Conservation (phyloP, 2,797 vertebrate genomes). For the Rousettus madagascariensis region DNA sequence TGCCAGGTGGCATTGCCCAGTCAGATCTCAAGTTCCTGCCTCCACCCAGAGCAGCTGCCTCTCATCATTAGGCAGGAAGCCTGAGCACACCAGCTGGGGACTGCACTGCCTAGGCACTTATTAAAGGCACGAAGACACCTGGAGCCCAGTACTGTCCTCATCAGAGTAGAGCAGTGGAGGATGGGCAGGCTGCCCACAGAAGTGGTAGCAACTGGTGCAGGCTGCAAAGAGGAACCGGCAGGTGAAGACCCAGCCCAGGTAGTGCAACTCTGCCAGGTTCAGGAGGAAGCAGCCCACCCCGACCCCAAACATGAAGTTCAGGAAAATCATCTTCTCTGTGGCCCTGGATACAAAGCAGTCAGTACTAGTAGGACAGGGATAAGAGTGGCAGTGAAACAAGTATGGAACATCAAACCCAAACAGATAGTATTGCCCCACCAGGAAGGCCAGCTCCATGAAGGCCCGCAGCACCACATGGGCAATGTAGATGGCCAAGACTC, state of each 20-base stretch:
- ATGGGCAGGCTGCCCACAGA: conserved; percentile 60
- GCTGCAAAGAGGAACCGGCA: conserved; percentile 81
- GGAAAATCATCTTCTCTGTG: conserved; percentile 85
- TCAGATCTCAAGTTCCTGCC: not conserved
- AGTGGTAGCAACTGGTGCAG: conserved; percentile 80
- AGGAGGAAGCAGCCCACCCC: conserved; percentile 84
- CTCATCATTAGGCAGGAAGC: not conserved
- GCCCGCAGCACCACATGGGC: conserved; percentile 82
- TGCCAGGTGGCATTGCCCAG: not conserved
- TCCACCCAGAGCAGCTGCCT: not conserved
- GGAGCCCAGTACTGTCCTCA: conserved; percentile 79
- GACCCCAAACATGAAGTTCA: conserved; percentile 86
- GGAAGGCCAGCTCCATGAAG: conserved; percentile 84
- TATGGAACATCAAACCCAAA: conserved; percentile 85
- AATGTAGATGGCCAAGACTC: conserved; percentile 82
- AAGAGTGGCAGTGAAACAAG: conserved; percentile 83
- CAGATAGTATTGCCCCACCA: conserved; percentile 83
- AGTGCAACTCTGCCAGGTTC: conserved; percentile 85
- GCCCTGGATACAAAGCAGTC: conserved; percentile 86
- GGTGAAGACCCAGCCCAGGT: conserved; percentile 84
- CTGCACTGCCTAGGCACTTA: not conserved
- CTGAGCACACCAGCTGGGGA: not conserved
- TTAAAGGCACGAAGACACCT: conserved; percentile 75
- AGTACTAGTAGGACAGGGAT: conserved; percentile 82
- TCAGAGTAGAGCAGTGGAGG: conserved; percentile 82